These are phyloP conservation scores for Acleris literana DNA, from an alignment of 2,888 invertebrate species.

Conservation along the genomic window DNA sequence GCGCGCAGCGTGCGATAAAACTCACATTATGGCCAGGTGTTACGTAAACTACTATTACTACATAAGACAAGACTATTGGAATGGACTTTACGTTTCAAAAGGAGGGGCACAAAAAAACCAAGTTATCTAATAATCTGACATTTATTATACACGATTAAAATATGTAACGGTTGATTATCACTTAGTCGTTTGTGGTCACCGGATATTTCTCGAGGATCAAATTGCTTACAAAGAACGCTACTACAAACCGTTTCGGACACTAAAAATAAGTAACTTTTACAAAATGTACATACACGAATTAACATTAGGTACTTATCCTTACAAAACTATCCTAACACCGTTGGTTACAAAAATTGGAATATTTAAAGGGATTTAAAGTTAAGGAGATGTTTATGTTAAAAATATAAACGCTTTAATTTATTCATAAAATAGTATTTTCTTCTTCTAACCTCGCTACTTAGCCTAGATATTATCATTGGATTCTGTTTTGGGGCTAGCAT, in stretches of 20 bases:
- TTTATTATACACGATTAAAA: slow-evolving; percentile 75
- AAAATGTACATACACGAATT: slow-evolving; percentile 71
- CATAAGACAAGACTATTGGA: too few relatives aligned
- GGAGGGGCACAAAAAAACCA: slow-evolving; percentile 44
- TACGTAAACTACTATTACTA: too few relatives aligned
- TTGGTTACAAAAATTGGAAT: slow-evolving; percentile 43
- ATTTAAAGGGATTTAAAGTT: slow-evolving; percentile 37
- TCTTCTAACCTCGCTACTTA: slow-evolving; percentile 51
- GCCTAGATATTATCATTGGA: slow-evolving; percentile 41
- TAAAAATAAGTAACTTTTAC: slow-evolving; percentile 62
- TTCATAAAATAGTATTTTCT: slow-evolving; percentile 62
- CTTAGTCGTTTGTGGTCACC: slow-evolving; percentile 56
- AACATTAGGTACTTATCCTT: slow-evolving; percentile 49
- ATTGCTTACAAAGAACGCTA: slow-evolving; percentile 21
- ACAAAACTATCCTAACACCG: slow-evolving; percentile 56
- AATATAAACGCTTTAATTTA: slow-evolving; percentile 58
- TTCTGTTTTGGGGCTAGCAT: slow-evolving; percentile 53
- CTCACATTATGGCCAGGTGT: too few relatives aligned
- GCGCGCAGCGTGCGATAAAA: too few relatives aligned
- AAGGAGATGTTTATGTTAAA: slow-evolving; percentile 52
- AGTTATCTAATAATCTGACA: slow-evolving; percentile 59
- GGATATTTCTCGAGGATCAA: slow-evolving; percentile 32
- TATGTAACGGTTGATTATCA: slow-evolving; percentile 66
- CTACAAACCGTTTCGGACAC: slow-evolving; percentile 39
- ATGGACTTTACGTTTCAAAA: background rate